phyloP scores from a whole-genome alignment of 2,113 vertebrate genomes.

The Tetraodon nigroviridis region DNA sequence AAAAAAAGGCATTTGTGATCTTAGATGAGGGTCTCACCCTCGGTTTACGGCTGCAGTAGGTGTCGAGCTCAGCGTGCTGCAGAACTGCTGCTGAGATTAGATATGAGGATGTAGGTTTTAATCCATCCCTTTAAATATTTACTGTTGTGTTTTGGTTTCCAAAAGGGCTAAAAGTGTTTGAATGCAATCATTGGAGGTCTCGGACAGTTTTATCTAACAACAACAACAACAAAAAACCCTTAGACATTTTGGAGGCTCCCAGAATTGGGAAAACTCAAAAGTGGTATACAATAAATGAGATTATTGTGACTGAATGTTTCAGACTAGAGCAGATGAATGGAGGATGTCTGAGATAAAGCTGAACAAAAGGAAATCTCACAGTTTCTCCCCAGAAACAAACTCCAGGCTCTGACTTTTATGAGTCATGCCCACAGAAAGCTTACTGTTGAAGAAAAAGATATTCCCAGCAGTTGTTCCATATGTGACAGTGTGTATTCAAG shows the following conservation, averaged over 20 bases:
- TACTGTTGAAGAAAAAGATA: slow-evolving; percentile 58
- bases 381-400: slow-evolving; percentile 10
- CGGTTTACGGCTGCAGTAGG: neutral
- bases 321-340: too few species aligned
- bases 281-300: too few species aligned
- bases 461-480: slow-evolving; percentile 23
- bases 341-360: too few species aligned
- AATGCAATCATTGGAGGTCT: neutral
- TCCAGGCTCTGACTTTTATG: slow-evolving; percentile 41
- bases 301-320: too few species aligned
- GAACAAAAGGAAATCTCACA: too few species aligned
- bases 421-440: slow-evolving; percentile 62
- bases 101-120: neutral
- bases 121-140: neutral
- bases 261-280: too few species aligned
- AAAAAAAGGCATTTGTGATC: neutral
- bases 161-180: neutral
- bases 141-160: neutral
- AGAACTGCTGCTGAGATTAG: too few species aligned
- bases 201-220: neutral
- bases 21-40: neutral
- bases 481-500: slow-evolving; percentile 44
- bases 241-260: too few species aligned
- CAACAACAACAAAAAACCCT: neutral
- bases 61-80: too few species aligned